Conservation (phyloP, 1,140 invertebrate genomes). For the Meloidogyne hapla region DNA sequence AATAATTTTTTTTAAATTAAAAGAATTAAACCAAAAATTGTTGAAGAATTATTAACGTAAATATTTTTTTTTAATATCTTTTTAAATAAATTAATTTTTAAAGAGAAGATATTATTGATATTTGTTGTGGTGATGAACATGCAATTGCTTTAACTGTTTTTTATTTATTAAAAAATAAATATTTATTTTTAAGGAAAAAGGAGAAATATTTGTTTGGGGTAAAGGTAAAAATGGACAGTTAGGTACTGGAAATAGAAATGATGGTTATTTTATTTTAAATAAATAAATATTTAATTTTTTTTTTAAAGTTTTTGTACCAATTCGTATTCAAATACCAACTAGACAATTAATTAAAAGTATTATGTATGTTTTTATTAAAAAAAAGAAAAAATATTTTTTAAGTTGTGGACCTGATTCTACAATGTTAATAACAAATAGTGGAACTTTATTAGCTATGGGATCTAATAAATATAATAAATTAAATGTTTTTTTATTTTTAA, state of each 20-base stretch:
- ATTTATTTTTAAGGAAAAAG: slow-evolving; percentile 64
- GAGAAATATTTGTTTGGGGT: slow-evolving; percentile 74
- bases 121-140: slow-evolving; percentile 73
- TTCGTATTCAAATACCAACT: slow-evolving; percentile 45
- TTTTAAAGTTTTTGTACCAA: slow-evolving; percentile 8
- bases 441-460: slow-evolving; percentile 73
- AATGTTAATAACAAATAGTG: slow-evolving; percentile 72
- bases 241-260: slow-evolving; percentile 71
- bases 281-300: slow-evolving; percentile 8
- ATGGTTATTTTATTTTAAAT: slow-evolving; percentile 46
- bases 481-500: slow-evolving; percentile 64
- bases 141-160: slow-evolving; percentile 61
- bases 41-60: slow-evolving; percentile 68
- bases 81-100: slow-evolving; percentile 36
- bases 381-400: slow-evolving; percentile 49
- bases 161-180: neutral
- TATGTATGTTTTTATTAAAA: neutral
- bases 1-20: neutral
- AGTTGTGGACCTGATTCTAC: slow-evolving; percentile 70
- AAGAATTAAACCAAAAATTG: slow-evolving; percentile 69
- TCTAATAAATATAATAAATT: slow-evolving; percentile 74
- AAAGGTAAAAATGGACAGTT: slow-evolving; percentile 71
- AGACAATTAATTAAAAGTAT: slow-evolving; percentile 60
- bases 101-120: slow-evolving; percentile 71
- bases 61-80: neutral